A percentile compares a stretch with the other conserved stretches of the same genome.
These are phyloP conservation scores for Corythornis leucogaster DNA, from an alignment of 2,797 vertebrate species.

Conservation along the genomic window DNA sequence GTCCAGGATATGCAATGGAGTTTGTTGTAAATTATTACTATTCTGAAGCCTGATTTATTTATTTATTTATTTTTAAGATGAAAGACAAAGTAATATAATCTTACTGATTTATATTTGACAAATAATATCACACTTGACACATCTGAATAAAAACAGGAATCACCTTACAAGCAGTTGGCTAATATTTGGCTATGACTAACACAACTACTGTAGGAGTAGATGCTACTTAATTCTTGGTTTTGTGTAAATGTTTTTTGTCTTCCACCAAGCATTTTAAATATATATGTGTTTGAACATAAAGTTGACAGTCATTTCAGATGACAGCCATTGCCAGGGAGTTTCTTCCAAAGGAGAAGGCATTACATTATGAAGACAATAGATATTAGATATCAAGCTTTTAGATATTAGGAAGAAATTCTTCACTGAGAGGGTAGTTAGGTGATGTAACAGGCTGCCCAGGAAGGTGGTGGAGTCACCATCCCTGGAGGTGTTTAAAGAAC, in stretches of 20 bases:
- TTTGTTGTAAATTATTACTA: background rate
- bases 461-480: too few relatives aligned
- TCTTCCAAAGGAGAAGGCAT: background rate
- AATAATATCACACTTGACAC: background rate
- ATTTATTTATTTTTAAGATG: background rate
- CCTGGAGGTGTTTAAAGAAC: too few relatives aligned
- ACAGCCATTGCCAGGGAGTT: background rate
- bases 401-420: too few relatives aligned
- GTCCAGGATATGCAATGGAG: background rate
- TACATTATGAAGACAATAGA: background rate
- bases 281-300: background rate
- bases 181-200: constrained; percentile 18
- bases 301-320: background rate
- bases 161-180: background rate
- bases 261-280: background rate
- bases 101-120: constrained; percentile 34
- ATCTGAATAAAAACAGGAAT: background rate
- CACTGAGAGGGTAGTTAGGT: too few relatives aligned
- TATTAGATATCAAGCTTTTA: too few relatives aligned
- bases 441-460: too few relatives aligned
- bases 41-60: background rate
- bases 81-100: background rate
- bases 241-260: background rate
- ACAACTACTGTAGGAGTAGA: background rate
- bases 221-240: background rate